Evolutionary conservation across 2,797 vertebrate species (phyloP).

Genomic region (Avahi laniger): DNA sequence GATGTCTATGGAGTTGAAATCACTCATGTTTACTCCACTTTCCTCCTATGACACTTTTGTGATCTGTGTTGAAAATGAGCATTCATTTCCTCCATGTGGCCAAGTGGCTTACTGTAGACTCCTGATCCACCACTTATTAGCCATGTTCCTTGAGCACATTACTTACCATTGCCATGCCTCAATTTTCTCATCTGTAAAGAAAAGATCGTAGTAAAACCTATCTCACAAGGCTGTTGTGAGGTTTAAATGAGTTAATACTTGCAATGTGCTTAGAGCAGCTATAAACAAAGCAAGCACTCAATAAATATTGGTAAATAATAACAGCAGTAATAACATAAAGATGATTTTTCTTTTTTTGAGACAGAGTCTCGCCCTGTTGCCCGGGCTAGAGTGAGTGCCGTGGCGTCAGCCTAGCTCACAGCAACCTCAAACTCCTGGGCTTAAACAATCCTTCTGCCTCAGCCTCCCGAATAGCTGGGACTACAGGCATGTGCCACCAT

Average conservation of each 20-base stretch:
- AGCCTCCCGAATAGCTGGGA: no score
- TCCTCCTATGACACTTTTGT: neutral
- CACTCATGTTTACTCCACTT: neutral
- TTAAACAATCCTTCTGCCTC: no score
- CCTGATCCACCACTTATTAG: neutral
- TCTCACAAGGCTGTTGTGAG: neutral
- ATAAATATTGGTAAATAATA: conserved; percentile 24
- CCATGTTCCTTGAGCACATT: neutral
- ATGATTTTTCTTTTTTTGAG: neutral
- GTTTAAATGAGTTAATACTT: conserved; percentile 23
- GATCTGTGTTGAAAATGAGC: neutral
- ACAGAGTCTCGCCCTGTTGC: no score
- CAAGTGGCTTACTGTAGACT: neutral
- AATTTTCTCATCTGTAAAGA: conserved; percentile 24
- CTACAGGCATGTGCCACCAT: no score
- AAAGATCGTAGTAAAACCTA: neutral
- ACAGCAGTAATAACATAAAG: neutral
- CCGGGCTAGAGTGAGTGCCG: no score
- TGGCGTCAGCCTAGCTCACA: no score
- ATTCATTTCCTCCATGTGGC: neutral
- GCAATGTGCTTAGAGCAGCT: neutral
- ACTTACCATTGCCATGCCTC: neutral
- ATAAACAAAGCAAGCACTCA: neutral
- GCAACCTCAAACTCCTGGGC: no score
- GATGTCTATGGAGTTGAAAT: neutral